A percentile compares a stretch with the other conserved stretches of the same genome.
Evolutionary conservation across 1,140 invertebrate species (phyloP).

Genomic region (Drosophila teissieri): DNA sequence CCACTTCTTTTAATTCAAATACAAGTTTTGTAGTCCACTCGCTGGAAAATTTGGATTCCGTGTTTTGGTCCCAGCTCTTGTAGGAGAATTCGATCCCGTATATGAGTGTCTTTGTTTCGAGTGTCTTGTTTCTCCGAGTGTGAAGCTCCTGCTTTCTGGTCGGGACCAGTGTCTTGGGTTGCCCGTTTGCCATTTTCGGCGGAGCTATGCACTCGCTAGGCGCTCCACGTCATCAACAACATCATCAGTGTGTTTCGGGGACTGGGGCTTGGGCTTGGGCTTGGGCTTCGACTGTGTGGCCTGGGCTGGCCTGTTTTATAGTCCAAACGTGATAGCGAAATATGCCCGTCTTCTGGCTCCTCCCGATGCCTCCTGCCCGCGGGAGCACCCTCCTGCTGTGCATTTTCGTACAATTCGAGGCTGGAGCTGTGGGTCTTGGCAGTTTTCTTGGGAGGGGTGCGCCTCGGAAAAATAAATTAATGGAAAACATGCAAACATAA

Average conservation of each 20-base stretch:
- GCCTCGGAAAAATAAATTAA: conserved; percentile 80
- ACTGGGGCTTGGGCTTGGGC: conserved; percentile 4
- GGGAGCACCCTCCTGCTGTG: conserved; percentile 62
- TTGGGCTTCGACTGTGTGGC: conserved; percentile 21
- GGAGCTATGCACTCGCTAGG: conserved; percentile 38
- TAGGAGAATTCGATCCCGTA: background rate
- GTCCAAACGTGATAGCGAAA: conserved; percentile 81
- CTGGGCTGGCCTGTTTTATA: conserved; percentile 69
- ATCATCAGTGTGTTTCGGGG: conserved; percentile 61
- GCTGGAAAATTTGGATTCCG: too few species aligned
- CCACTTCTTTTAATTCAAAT: too few species aligned
- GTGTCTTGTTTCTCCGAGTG: conserved; percentile 12
- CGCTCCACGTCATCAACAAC: conserved; percentile 81
- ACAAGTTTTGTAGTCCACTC: too few species aligned
- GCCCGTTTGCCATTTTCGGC: conserved; percentile 63
- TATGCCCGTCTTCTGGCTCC: conserved; percentile 51
- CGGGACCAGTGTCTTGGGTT: conserved; percentile 43
- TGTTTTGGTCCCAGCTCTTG: background rate
- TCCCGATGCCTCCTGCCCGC: conserved; percentile 20
- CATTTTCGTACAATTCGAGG: conserved; percentile 71
- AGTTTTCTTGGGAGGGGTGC: conserved; percentile 37
- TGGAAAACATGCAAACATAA: conserved; percentile 82
- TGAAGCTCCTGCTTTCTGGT: conserved; percentile 24
- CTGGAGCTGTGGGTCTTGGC: conserved; percentile 29
- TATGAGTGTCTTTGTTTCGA: background rate